Evolutionary conservation across 1,140 invertebrate genomes (phyloP), one percentile per base, ranked within the genome.

Genomic region (Penaeus chinensis): DNA sequence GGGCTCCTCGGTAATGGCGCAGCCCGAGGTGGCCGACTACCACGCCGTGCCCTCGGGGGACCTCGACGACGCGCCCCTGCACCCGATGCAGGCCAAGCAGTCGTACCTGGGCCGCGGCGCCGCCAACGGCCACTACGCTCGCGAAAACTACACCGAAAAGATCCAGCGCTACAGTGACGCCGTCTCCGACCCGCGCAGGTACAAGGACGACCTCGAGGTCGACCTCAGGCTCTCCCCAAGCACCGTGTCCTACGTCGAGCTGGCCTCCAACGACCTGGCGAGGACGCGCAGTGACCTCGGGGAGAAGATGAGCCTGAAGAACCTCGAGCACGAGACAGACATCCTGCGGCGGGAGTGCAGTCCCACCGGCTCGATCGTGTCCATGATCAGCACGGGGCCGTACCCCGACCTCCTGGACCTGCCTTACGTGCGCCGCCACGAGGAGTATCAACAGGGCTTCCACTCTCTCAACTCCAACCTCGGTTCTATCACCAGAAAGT

Each of bases 11-110:
- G 24, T 66, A 18, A 54, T 66, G 1, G 62, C 54, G 2, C 77
- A 79, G 32, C 77, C 77, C 7, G 84, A 94, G 89, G 93, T 95
- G 89, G 95, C 95, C 24, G 95, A 95, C 90, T 95, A 96, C 91
- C 93, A 94, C 89, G 94, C 95, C 87, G 94, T 95, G 78, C 94
- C 95, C 24, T 94, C 93, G 54, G 94, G 94, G 82, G 95, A 95
- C 87, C 93, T 93, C 0, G 92, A 93, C 71, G 91, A 87, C 93
- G 92, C 79, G 92, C 93, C 84, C 11, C 94, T 87, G 92, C 94
- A 65, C 93, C 93, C 63, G 92, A 92, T 84, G 91, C 91, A 79
- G 60, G 77, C 47, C 11, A 69, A 54, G 13, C 60, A 82, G 18
- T 19, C 76, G 32, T 85, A 65, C 61, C 47, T 82, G 78, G 18